Conservation (phyloP, 2,797 vertebrate genomes). For the Lophotriccus pileatus region DNA sequence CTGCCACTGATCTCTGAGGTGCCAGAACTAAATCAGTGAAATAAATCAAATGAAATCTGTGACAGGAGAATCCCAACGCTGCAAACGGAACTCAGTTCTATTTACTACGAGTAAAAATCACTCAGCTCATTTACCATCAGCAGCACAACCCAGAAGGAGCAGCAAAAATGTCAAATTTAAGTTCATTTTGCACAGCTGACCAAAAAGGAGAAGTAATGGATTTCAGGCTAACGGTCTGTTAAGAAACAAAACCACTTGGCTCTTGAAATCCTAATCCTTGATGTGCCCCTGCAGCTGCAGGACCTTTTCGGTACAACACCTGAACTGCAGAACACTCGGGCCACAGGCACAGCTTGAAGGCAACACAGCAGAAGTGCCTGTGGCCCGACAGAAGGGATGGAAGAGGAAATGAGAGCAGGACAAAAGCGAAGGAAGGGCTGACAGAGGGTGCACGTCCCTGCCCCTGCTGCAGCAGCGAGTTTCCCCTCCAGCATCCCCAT, state of each 20-base stretch:
- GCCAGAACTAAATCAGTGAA: not conserved
- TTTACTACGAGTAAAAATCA: not conserved
- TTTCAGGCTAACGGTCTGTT: not conserved
- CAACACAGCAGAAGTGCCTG: not conserved
- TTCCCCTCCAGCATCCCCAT: not conserved
- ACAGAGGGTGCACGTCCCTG: fast-evolving
- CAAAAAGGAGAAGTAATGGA: not conserved
- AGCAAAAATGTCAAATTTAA: not conserved
- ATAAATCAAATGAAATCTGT: not conserved
- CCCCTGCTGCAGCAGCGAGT: not conserved
- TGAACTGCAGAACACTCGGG: not conserved
- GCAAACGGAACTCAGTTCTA: not conserved
- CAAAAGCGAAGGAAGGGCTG: not conserved
- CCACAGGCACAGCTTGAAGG: fast-evolving
- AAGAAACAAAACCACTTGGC: not conserved
- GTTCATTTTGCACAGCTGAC: not conserved
- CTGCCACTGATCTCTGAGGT: not conserved
- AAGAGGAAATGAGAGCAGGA: not conserved
- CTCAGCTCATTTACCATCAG: not conserved
- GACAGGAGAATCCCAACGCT: not conserved
- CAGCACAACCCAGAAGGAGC: not conserved
- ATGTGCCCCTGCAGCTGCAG: not conserved
- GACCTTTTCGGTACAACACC: not conserved
- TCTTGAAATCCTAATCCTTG: not conserved
- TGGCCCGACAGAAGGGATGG: not conserved